These are phyloP conservation scores for Mayetiola destructor DNA, from an alignment of 2,888 invertebrate genomes.

Conservation along the genomic window DNA sequence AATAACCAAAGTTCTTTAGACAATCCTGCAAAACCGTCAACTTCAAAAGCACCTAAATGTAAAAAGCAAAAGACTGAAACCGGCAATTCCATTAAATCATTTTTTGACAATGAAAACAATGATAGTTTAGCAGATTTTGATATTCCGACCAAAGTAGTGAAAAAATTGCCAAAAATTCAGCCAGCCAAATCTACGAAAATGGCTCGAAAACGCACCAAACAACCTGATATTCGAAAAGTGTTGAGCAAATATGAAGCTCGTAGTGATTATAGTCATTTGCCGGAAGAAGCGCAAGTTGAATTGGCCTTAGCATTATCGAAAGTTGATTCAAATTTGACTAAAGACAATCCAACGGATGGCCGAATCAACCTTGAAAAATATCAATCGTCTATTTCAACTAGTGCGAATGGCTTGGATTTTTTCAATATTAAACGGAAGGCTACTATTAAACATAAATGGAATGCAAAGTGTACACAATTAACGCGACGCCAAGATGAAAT, in stretches of 20 bases:
- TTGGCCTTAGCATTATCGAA: slow-evolving; percentile 50
- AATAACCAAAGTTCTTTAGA: neutral
- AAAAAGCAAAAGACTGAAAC: neutral
- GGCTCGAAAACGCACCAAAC: neutral
- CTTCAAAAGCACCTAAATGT: neutral
- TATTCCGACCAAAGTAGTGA: neutral
- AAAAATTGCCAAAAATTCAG: neutral
- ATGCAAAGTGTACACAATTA: slow-evolving; percentile 30
- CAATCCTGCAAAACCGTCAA: neutral
- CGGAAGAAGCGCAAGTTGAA: slow-evolving; percentile 45
- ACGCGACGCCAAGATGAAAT: slow-evolving; percentile 26
- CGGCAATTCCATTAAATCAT: neutral
- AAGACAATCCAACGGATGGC: slow-evolving; percentile 20
- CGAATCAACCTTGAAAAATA: neutral
- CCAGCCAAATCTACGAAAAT: neutral
- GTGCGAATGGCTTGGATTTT: neutral
- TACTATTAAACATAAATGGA: slow-evolving; percentile 25
- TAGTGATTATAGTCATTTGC: slow-evolving; percentile 28
- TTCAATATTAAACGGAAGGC: neutral
- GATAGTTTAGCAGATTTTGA: slow-evolving; percentile 10
- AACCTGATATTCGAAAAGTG: slow-evolving; percentile 15
- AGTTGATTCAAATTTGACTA: slow-evolving; percentile 21
- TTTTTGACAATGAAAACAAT: neutral
- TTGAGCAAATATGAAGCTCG: slow-evolving; percentile 36
- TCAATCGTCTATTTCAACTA: too few relatives aligned